Conservation (phyloP, 2,113 vertebrate genomes). For the Anser brachyrhynchus region DNA sequence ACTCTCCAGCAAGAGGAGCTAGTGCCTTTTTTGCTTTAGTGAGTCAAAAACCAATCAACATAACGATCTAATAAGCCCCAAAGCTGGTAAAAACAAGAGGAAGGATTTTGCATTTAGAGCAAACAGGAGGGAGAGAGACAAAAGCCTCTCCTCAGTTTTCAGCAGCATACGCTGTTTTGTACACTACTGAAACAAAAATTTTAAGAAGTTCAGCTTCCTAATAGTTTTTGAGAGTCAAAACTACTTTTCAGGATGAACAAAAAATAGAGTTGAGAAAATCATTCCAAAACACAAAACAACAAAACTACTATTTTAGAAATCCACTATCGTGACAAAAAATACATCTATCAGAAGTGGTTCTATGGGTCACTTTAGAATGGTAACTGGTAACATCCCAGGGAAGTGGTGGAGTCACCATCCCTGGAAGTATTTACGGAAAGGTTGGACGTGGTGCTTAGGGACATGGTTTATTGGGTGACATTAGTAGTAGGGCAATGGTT, state of each 20-base stretch:
- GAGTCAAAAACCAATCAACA: not conserved
- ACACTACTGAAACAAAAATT: not conserved
- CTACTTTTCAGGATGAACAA: not conserved
- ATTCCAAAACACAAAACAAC: not conserved
- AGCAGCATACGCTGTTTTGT: not conserved
- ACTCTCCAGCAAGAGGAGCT: not conserved
- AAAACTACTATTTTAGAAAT: not conserved
- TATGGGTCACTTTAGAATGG: not conserved
- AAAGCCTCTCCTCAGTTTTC: not conserved
- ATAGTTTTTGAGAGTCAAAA: not conserved
- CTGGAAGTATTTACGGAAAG: too few relatives aligned
- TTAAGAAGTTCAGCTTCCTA: not conserved
- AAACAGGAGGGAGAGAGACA: not conserved
- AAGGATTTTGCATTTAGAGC: not conserved
- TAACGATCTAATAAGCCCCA: not conserved
- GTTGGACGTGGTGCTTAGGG: too few relatives aligned
- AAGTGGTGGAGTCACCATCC: too few relatives aligned
- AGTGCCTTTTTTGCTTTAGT: not conserved
- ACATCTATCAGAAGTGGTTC: not conserved
- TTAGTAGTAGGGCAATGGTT: not conserved
- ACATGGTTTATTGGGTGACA: too few relatives aligned
- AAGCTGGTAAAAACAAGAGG: not conserved
- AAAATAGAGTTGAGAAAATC: not conserved
- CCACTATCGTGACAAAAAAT: not conserved
- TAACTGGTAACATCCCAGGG: not conserved